Conservation (phyloP, 2,113 vertebrate genomes). For the Rhegmatorhina hoffmannsi region DNA sequence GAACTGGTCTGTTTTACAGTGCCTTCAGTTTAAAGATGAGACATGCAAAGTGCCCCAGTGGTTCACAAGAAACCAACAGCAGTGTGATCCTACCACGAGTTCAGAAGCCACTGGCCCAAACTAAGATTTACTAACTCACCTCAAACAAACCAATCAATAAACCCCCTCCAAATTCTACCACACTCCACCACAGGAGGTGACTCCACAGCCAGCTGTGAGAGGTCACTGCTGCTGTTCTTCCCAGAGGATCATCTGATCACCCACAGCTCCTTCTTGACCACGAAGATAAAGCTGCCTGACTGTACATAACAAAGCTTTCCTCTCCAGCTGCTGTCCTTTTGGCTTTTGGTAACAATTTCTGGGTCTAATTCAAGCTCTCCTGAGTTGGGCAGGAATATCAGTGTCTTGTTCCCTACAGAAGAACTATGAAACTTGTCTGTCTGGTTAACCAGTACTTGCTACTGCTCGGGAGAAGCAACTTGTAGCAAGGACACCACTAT, state of each 20-base stretch:
- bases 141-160: neutral
- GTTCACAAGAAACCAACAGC: neutral
- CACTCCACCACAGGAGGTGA: rapidly evolving
- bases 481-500: neutral
- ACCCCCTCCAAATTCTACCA: neutral
- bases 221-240: neutral
- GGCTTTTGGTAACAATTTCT: neutral
- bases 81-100: neutral
- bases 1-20: conserved; percentile 10
- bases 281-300: neutral
- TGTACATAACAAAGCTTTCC: neutral
- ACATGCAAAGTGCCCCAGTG: rapidly evolving
- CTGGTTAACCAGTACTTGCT: neutral
- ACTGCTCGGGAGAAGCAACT: neutral
- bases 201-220: neutral
- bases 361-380: neutral
- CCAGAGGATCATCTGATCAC: neutral
- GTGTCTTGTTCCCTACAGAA: neutral
- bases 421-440: neutral
- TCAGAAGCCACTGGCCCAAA: neutral
- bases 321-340: neutral
- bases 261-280: neutral
- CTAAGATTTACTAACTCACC: neutral
- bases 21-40: neutral
- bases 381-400: neutral